phyloP scores from a whole-genome alignment of 2,888 invertebrate genomes.

The Synergus laeviventris region DNA sequence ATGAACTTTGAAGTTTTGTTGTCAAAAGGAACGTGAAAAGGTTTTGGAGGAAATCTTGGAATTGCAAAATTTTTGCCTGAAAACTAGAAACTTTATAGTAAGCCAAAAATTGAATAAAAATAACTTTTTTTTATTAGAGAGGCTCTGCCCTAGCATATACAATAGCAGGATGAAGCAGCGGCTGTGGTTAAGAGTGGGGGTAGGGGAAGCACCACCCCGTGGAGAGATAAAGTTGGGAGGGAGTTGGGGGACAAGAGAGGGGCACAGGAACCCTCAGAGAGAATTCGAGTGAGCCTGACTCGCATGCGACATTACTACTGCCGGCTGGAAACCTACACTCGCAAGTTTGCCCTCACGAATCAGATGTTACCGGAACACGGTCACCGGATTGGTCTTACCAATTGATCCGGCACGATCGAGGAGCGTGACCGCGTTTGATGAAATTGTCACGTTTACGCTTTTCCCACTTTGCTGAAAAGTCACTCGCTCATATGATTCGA shows the following conservation, averaged over 20 bases:
- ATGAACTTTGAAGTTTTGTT: too few relatives aligned
- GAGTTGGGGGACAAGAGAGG: neutral
- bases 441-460: slow-evolving; percentile 39
- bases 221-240: slow-evolving; percentile 37
- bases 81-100: neutral
- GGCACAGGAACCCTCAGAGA: slow-evolving; percentile 21
- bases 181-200: slow-evolving; percentile 41
- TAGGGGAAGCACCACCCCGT: slow-evolving; percentile 8
- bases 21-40: too few relatives aligned
- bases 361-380: slow-evolving; percentile 59
- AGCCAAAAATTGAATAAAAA: neutral
- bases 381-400: slow-evolving; percentile 47
- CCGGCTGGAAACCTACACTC: slow-evolving; percentile 50
- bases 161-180: slow-evolving; percentile 25
- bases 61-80: too few relatives aligned
- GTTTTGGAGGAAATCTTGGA: too few relatives aligned
- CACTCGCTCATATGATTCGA: slow-evolving; percentile 37
- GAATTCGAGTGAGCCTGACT: slow-evolving; percentile 48
- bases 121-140: neutral
- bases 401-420: slow-evolving; percentile 37
- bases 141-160: neutral
- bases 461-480: slow-evolving; percentile 33
- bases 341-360: slow-evolving; percentile 57
- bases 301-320: slow-evolving; percentile 55
- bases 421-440: slow-evolving; percentile 32